Evolutionary conservation across 2,888 invertebrate genomes (phyloP).

Genomic region (Metacarcinus magister): DNA sequence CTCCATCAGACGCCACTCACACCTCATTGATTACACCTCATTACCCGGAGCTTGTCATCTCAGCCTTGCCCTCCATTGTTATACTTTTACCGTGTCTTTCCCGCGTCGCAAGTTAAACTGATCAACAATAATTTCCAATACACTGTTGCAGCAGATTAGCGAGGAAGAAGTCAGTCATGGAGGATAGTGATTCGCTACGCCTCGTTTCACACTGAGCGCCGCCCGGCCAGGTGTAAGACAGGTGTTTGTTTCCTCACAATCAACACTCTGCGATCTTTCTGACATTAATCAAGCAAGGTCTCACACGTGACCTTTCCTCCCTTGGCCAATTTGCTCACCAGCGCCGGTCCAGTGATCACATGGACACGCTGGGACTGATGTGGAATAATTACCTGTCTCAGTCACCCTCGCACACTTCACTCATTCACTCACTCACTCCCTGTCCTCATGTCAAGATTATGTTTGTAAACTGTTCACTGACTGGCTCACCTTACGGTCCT

Average conservation of each 20-base stretch:
- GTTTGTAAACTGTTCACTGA: no score
- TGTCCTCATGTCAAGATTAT: no score
- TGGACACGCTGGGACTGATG: no score
- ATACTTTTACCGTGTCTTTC: not conserved
- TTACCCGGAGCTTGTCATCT: not conserved
- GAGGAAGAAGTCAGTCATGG: not conserved
- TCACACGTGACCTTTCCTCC: conserved; percentile 21
- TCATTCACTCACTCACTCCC: no score
- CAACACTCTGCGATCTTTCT: not conserved
- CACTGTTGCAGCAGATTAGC: not conserved
- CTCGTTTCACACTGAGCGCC: not conserved
- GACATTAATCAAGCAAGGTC: conserved; percentile 6
- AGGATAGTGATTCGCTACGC: not conserved
- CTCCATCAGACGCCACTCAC: not conserved
- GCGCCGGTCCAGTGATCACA: not conserved
- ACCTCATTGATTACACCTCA: not conserved
- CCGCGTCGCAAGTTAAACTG: not conserved
- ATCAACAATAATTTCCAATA: not conserved
- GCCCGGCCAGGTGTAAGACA: not conserved
- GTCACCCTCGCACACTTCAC: no score
- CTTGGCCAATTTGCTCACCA: not conserved
- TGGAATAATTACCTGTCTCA: no score
- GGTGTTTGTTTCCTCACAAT: not conserved
- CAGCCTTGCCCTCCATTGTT: not conserved
- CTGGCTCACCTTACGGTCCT: no score